Conservation (phyloP, 2,888 invertebrate species). For the Volucella inflata region DNA sequence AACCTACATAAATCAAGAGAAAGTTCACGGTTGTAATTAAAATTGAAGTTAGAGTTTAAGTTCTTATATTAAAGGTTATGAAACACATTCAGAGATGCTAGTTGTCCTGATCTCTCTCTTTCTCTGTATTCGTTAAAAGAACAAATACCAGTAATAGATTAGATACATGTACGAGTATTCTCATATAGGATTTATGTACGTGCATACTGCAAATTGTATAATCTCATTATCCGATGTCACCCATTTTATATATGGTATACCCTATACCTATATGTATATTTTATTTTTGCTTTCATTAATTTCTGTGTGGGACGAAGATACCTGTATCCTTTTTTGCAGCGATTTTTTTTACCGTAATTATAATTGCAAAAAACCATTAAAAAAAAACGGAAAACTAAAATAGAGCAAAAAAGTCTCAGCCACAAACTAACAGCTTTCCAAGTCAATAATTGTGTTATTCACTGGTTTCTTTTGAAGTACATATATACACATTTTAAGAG, state of each 20-base stretch:
- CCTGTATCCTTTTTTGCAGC: slow-evolving; percentile 10
- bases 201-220: slow-evolving; percentile 70
- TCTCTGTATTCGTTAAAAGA: slow-evolving; percentile 22
- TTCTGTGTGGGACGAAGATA: slow-evolving; percentile 46
- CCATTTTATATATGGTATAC: not conserved
- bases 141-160: too few relatives aligned
- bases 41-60: slow-evolving; percentile 51
- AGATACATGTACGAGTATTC: slow-evolving; percentile 41
- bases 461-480: slow-evolving; percentile 56
- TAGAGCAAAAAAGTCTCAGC: slow-evolving; percentile 49
- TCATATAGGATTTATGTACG: slow-evolving; percentile 62
- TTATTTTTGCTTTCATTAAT: slow-evolving; percentile 9
- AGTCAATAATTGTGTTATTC: slow-evolving; percentile 74
- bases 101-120: slow-evolving; percentile 28
- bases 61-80: slow-evolving; percentile 66
- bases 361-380: slow-evolving; percentile 24
- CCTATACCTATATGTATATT: not conserved
- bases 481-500: slow-evolving; percentile 68
- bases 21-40: slow-evolving; percentile 59
- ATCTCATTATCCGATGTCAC: slow-evolving; percentile 63
- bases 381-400: slow-evolving; percentile 36
- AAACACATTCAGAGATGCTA: slow-evolving; percentile 56
- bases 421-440: slow-evolving; percentile 72
- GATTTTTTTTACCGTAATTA: slow-evolving; percentile 49
- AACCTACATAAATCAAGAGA: slow-evolving; percentile 32